These are phyloP conservation scores for Pachliopta kotzebuea DNA, from an alignment of 2,888 invertebrate species.

Conservation along the genomic window DNA sequence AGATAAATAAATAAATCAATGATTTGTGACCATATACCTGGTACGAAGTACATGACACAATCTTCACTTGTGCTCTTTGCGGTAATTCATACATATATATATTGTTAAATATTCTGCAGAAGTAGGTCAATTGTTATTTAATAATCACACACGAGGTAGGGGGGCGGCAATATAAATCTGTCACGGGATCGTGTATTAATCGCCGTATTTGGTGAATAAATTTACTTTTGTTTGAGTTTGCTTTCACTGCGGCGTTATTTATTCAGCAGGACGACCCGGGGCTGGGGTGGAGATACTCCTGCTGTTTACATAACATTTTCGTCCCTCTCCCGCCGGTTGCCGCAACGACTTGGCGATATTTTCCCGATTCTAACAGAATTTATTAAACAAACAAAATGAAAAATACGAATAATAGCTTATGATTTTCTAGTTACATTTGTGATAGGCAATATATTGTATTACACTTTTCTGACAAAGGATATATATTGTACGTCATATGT, in stretches of 20 bases:
- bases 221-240: constrained; percentile 78
- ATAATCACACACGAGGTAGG: constrained; percentile 23
- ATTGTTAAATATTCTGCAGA: too few species aligned
- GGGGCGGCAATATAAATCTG: constrained; percentile 61
- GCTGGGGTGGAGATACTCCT: constrained; percentile 59
- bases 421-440: constrained; percentile 27
- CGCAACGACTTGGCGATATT: constrained; percentile 57
- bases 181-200: constrained; percentile 74
- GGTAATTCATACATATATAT: too few species aligned
- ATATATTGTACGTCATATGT: not conserved
- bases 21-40: too few species aligned
- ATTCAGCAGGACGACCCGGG: constrained; percentile 72
- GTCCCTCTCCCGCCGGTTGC: constrained; percentile 53
- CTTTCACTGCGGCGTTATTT: constrained; percentile 70
- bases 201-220: constrained; percentile 78
- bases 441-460: not conserved
- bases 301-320: constrained; percentile 74
- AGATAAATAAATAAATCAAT: too few species aligned
- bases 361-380: constrained; percentile 58
- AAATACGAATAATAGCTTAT: constrained; percentile 35
- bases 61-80: too few species aligned
- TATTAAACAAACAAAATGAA: constrained; percentile 47
- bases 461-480: not conserved
- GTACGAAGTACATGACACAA: too few species aligned
- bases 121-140: not conserved